Percentiles rank a stretch among this genome's conserved stretches.
Conservation (phyloP, 2,888 invertebrate genomes). For the Tachina lurida region DNA sequence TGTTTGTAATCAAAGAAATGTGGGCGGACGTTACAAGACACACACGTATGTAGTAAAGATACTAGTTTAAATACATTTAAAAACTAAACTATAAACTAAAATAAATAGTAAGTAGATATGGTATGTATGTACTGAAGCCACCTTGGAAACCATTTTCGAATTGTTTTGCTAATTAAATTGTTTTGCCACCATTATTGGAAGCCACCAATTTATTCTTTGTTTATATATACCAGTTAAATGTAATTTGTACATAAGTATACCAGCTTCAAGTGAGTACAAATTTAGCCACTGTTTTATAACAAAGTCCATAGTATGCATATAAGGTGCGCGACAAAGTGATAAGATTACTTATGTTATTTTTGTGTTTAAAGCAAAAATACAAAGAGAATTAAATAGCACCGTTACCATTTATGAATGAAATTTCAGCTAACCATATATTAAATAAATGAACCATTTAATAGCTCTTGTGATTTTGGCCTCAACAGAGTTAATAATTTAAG, state of each 20-base stretch:
- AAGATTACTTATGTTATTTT: neutral
- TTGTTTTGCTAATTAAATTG: slow-evolving; percentile 5
- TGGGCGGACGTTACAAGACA: slow-evolving; percentile 67
- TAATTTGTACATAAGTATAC: slow-evolving; percentile 3
- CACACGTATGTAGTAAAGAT: slow-evolving; percentile 45
- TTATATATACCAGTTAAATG: slow-evolving; percentile 33
- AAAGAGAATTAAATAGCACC: neutral
- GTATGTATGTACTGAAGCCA: slow-evolving; percentile 57
- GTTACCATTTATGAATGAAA: neutral
- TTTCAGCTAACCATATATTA: neutral
- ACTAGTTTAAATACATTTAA: slow-evolving; percentile 34
- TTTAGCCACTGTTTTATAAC: neutral
- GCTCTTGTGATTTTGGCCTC: neutral
- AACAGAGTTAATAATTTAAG: neutral
- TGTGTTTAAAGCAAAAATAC: neutral
- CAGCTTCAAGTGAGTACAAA: neutral
- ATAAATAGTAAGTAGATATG: slow-evolving; percentile 6
- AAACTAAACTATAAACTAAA: slow-evolving; percentile 51
- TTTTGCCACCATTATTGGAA: slow-evolving; percentile 31
- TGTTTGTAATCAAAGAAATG: slow-evolving; percentile 39
- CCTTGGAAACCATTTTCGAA: slow-evolving; percentile 53
- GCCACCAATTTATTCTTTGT: slow-evolving; percentile 56
- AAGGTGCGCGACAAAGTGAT: neutral
- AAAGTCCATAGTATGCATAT: neutral
- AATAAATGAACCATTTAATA: neutral